A percentile compares a stretch with the other conserved stretches of the same genome.
phyloP scores from a whole-genome alignment of 2,797 vertebrate species.

The Crocidura indochinensis region DNA sequence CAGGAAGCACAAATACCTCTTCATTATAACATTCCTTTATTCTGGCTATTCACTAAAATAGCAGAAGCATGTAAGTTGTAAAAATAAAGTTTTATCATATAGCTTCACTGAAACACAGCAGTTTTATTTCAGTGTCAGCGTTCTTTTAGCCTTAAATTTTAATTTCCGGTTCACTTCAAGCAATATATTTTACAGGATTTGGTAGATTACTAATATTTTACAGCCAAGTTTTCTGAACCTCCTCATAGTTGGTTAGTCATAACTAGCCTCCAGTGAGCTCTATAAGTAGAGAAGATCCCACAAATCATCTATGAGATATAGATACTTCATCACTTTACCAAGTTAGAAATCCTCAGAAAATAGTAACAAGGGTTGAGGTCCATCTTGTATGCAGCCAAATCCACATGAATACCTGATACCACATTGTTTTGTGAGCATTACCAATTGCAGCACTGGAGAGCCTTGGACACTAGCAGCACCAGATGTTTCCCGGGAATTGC shows the following conservation, averaged over 20 bases:
- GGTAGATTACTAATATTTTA: not conserved
- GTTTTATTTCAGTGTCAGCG: not conserved
- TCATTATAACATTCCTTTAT: slow-evolving; percentile 17
- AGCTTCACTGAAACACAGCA: not conserved
- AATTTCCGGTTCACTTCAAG: not conserved
- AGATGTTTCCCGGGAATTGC: too few relatives aligned
- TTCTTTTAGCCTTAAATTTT: slow-evolving; percentile 11
- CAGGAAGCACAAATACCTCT: slow-evolving; percentile 43
- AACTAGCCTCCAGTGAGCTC: not conserved
- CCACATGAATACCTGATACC: too few relatives aligned
- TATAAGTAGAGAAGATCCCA: not conserved
- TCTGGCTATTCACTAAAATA: not conserved
- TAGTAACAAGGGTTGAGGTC: too few relatives aligned
- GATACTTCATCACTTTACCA: not conserved
- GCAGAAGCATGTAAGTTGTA: slow-evolving; percentile 15
- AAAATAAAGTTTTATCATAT: slow-evolving; percentile 45
- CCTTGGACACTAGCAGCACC: too few relatives aligned
- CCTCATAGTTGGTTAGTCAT: not conserved
- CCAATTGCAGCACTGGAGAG: too few relatives aligned
- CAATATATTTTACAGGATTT: slow-evolving; percentile 49
- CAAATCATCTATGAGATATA: not conserved
- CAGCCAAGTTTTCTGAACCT: not conserved
- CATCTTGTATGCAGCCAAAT: too few relatives aligned
- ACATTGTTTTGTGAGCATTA: too few relatives aligned
- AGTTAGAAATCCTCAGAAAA: not conserved